phyloP scores from a whole-genome alignment of 2,113 vertebrate genomes.

The Cervus canadensis region DNA sequence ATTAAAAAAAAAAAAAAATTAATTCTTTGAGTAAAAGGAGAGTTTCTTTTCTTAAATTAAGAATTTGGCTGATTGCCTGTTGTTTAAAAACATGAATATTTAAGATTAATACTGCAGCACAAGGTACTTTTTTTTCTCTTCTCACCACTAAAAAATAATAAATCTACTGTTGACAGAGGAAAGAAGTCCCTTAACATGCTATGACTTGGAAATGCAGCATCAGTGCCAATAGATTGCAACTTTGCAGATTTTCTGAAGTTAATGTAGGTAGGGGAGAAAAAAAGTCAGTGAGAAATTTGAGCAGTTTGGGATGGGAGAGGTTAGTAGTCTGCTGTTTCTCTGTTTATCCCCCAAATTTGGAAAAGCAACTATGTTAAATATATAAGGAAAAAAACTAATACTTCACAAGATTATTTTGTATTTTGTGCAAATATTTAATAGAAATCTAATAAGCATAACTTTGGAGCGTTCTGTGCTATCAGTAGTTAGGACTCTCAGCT shows the following conservation, averaged over 20 bases:
- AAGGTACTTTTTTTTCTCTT: not conserved
- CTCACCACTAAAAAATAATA: slow-evolving; percentile 54
- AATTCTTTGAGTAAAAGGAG: slow-evolving; percentile 25
- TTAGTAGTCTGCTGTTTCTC: not conserved
- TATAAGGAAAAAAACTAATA: not conserved
- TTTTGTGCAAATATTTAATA: not conserved
- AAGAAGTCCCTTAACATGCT: slow-evolving; percentile 46
- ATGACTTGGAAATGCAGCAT: slow-evolving; percentile 44
- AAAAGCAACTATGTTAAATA: not conserved
- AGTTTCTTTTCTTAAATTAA: slow-evolving; percentile 28
- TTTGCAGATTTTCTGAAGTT: slow-evolving; percentile 72
- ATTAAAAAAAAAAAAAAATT: slow-evolving; percentile 61
- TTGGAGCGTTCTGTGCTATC: not conserved
- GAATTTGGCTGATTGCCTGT: slow-evolving; percentile 46
- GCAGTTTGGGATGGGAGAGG: not conserved
- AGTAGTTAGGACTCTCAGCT: not conserved
- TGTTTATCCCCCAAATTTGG: not conserved
- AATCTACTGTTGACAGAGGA: slow-evolving; percentile 62
- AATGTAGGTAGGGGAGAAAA: slow-evolving; percentile 44
- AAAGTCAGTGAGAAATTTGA: slow-evolving; percentile 38
- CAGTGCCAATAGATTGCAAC: slow-evolving; percentile 56
- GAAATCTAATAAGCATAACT: not conserved
- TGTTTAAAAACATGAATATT: slow-evolving; percentile 53
- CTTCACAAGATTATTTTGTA: not conserved
- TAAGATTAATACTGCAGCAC: slow-evolving; percentile 45